Percentiles rank a stretch among this genome's conserved stretches.
Conservation (phyloP, 1,140 invertebrate genomes). For the Tetragnatha versicolor region DNA sequence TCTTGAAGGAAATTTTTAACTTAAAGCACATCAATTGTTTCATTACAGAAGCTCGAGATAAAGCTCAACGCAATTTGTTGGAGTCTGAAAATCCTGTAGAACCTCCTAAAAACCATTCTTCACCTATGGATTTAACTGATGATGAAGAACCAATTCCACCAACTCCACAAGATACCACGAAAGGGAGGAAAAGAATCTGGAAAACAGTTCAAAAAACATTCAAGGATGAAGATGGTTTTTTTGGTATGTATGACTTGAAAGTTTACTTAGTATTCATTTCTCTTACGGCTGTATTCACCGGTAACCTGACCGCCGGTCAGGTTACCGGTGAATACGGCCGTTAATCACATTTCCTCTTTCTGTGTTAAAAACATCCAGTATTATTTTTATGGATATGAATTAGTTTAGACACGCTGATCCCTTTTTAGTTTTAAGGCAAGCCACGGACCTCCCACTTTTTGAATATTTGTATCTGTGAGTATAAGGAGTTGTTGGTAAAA, state of each 20-base stretch:
- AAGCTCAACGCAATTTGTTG: not conserved
- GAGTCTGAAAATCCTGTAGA: not conserved
- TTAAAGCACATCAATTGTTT: not conserved
- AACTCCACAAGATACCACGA: constrained; percentile 2
- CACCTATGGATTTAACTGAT: not conserved
- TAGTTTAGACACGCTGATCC: too few species aligned
- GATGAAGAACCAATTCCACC: constrained; percentile 28
- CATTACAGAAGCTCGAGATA: constrained; percentile 4
- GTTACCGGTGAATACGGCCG: too few species aligned
- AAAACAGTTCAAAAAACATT: constrained; percentile 31
- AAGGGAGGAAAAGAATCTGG: constrained; percentile 23
- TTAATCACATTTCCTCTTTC: too few species aligned
- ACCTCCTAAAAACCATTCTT: not conserved
- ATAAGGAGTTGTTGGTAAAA: too few species aligned
- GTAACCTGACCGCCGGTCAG: too few species aligned
- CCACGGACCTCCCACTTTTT: too few species aligned
- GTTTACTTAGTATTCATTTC: not conserved
- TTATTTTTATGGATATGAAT: too few species aligned
- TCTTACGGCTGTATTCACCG: too few species aligned
- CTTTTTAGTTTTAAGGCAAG: too few species aligned
- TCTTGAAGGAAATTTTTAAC: not conserved
- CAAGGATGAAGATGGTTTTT: constrained; percentile 33
- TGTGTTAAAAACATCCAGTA: too few species aligned
- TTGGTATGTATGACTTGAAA: constrained; percentile 10
- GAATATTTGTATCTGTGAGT: too few species aligned